Evolutionary conservation across 2,888 invertebrate species (phyloP).

Genomic region (Trissolcus japonicus): DNA sequence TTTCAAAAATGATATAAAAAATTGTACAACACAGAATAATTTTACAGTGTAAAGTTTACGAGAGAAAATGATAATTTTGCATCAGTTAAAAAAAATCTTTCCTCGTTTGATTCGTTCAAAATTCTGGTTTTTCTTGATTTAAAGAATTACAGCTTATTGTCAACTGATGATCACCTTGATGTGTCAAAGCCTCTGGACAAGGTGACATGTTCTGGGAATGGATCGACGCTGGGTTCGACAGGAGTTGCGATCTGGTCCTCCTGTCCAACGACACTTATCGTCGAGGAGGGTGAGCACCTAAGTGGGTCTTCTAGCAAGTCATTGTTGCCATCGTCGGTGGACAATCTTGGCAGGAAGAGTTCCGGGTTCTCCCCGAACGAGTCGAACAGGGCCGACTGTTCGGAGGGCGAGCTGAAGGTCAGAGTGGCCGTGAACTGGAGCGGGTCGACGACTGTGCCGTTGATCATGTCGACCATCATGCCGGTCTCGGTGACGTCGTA

Average conservation of each 20-base stretch:
- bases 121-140: too few relatives aligned
- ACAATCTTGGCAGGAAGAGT: slow-evolving; percentile 85
- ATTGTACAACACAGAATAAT: too few relatives aligned
- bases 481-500: slow-evolving; percentile 83
- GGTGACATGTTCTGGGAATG: slow-evolving; percentile 85
- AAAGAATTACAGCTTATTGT: slow-evolving; percentile 15
- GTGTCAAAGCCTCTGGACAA: slow-evolving; percentile 68
- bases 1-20: too few relatives aligned
- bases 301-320: slow-evolving; percentile 82
- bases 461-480: slow-evolving; percentile 89
- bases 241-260: slow-evolving; percentile 80
- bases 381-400: slow-evolving; percentile 84
- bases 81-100: too few relatives aligned
- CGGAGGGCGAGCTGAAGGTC: slow-evolving; percentile 87
- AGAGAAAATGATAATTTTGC: too few relatives aligned
- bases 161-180: slow-evolving; percentile 60
- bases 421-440: slow-evolving; percentile 89
- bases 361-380: slow-evolving; percentile 88
- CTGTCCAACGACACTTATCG: slow-evolving; percentile 70
- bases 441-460: slow-evolving; percentile 87
- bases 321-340: slow-evolving; percentile 80
- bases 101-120: not conserved
- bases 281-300: slow-evolving; percentile 82
- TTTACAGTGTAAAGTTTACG: too few relatives aligned
- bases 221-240: slow-evolving; percentile 83